These are phyloP conservation scores for Carduelis carduelis DNA, from an alignment of 2,797 vertebrate species.

Conservation along the genomic window DNA sequence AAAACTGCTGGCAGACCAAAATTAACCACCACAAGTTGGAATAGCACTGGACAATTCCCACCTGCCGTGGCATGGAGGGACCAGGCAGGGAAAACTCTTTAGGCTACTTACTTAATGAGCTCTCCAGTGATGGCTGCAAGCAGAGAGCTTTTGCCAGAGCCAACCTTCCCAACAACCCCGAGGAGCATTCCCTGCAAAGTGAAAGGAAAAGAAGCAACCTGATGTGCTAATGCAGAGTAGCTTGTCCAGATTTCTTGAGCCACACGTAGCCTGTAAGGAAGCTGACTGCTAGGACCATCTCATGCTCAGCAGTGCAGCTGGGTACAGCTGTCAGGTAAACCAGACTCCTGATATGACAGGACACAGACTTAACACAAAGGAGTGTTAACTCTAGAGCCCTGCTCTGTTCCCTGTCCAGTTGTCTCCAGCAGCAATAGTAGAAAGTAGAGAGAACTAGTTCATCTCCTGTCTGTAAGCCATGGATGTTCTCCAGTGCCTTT, in stretches of 20 bases:
- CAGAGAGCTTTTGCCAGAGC: slow-evolving; percentile 93
- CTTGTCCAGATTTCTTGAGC: neutral
- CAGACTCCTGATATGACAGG: neutral
- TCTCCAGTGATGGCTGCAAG: slow-evolving; percentile 91
- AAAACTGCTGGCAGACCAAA: neutral
- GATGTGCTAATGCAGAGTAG: neutral
- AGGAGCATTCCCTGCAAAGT: slow-evolving; percentile 84
- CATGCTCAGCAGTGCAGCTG: neutral
- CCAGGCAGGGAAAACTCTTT: neutral
- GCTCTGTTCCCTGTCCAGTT: neutral
- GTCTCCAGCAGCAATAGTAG: neutral
- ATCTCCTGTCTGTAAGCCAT: neutral
- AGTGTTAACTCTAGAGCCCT: neutral
- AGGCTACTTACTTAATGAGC: slow-evolving; percentile 84
- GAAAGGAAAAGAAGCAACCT: slow-evolving; percentile 2
- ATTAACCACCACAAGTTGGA: neutral
- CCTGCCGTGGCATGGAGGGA: rapidly evolving
- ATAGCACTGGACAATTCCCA: neutral
- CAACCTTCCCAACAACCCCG: slow-evolving; percentile 92
- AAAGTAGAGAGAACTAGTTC: neutral
- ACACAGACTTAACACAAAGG: neutral
- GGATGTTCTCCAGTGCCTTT: neutral
- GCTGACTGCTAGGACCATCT: neutral
- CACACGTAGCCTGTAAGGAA: neutral
- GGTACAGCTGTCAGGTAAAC: neutral